Evolutionary conservation across 2,113 vertebrate species (phyloP).

Genomic region (Amblyornis subalaris): DNA sequence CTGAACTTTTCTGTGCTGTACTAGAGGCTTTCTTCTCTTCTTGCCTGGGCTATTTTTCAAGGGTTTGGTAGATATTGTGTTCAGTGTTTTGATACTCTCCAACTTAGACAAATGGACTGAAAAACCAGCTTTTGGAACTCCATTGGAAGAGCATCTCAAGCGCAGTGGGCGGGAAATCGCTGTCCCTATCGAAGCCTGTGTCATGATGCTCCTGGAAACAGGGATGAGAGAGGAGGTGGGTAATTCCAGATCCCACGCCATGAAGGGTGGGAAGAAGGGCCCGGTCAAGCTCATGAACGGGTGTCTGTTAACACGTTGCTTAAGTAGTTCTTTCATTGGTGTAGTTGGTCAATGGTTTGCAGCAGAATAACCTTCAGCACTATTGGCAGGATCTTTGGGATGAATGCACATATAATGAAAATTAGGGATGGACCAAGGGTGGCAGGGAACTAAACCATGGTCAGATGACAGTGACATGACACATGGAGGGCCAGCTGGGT

Average conservation of each 20-base stretch:
- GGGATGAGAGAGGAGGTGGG: constrained; percentile 97
- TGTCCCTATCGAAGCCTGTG: constrained; percentile 90
- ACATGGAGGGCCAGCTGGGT: background rate
- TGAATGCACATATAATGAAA: background rate
- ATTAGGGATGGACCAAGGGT: background rate
- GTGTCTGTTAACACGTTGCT: background rate
- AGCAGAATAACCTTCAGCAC: background rate
- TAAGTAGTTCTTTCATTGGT: background rate
- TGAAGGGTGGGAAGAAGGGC: background rate
- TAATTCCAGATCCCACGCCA: accelerated
- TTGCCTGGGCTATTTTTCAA: background rate
- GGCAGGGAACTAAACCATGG: background rate
- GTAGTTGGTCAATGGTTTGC: background rate
- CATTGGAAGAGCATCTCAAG: constrained; percentile 92
- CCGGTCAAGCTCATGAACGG: accelerated
- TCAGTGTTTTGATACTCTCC: constrained; percentile 50
- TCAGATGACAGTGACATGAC: background rate
- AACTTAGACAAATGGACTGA: constrained; percentile 92
- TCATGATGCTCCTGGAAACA: constrained; percentile 96
- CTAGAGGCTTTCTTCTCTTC: background rate
- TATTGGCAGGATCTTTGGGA: background rate
- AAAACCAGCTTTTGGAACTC: constrained; percentile 93
- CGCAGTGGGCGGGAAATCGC: constrained; percentile 92
- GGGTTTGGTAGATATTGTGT: background rate
- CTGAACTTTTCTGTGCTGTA: background rate